phyloP scores from a whole-genome alignment of 2,797 vertebrate species.

The Crenichthys baileyi region DNA sequence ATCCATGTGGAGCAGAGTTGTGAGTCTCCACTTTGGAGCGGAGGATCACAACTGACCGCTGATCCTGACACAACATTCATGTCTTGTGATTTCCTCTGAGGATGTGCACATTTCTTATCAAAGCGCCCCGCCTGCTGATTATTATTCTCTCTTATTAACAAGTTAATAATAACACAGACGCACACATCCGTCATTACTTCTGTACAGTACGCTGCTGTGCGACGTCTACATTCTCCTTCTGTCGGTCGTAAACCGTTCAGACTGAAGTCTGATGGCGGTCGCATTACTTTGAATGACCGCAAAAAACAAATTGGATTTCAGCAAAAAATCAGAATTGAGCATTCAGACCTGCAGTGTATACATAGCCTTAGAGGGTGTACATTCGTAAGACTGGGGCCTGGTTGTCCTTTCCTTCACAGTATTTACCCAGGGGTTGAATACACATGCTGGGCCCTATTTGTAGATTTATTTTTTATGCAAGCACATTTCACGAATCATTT shows the following conservation, averaged over 20 bases:
- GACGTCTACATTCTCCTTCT: too few relatives aligned
- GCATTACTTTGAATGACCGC: too few relatives aligned
- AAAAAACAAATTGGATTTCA: too few relatives aligned
- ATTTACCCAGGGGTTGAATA: background rate
- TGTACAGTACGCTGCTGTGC: too few relatives aligned
- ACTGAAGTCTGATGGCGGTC: too few relatives aligned
- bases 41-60: slow-evolving; percentile 46
- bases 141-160: background rate
- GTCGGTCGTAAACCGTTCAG: too few relatives aligned
- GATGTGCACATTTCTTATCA: slow-evolving; percentile 42
- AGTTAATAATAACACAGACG: too few relatives aligned
- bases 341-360: too few relatives aligned
- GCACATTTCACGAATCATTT: too few relatives aligned
- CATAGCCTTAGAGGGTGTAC: background rate
- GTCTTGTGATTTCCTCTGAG: slow-evolving; percentile 40
- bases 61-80: slow-evolving; percentile 37
- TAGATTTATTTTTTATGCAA: background rate
- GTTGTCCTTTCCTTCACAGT: background rate
- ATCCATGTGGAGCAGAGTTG: background rate
- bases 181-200: too few relatives aligned
- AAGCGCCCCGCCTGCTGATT: slow-evolving; percentile 25
- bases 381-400: background rate
- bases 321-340: too few relatives aligned
- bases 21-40: slow-evolving; percentile 2
- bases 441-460: background rate